Evolutionary conservation across 1,140 invertebrate genomes (phyloP), one percentile per base, ranked within the genome.

Genomic region (Euborellia annulipes): DNA sequence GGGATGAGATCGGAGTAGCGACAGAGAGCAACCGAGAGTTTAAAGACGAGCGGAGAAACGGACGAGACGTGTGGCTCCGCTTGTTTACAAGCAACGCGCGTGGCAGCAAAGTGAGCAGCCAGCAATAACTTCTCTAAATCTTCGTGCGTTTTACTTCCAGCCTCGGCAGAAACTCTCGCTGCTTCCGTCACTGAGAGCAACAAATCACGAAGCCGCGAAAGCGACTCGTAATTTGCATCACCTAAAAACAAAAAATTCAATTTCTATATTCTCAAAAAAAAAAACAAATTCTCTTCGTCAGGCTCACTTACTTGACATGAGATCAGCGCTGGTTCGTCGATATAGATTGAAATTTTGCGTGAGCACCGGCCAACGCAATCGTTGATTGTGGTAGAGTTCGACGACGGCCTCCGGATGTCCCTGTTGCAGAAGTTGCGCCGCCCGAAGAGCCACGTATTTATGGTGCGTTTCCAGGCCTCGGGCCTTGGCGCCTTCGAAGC

Each of bases 1-100:
- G 88, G 82, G 20, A 98, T 71, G 0, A 96, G 67, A 53, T 97
- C 89, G 0, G 85, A 83, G 60, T 96, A 86, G 6, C 95, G 71
- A 0, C 97, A 65, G 2, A 98, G 59, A 7, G 88, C 78, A 2
- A 93, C 67, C 0, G 85, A 82, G 2, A 81, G 70, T 53, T 85
- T 86, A 0, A 78, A 61, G 0, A 72, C 71, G 0, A 93, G 66
- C 16, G 70, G 67, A 16, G 78, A 72, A 16, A 89, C 64, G 0
- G 75, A 65, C n/a, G 70, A 62, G 36, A 78, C 70, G 9, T 66
- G 53, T 0, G 75, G 65, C 14, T 71, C 62, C 34, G 77, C 70
- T 9, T 66, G 53, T 36, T 63, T 57, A 53, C 76, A 81, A 3
- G 76, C 81, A 14, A 65, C 66, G 42, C 78, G 68, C 6, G 73